These are phyloP conservation scores for Hyperoplus lanceolatus DNA, from an alignment of 2,797 vertebrate species.

Conservation along the genomic window DNA sequence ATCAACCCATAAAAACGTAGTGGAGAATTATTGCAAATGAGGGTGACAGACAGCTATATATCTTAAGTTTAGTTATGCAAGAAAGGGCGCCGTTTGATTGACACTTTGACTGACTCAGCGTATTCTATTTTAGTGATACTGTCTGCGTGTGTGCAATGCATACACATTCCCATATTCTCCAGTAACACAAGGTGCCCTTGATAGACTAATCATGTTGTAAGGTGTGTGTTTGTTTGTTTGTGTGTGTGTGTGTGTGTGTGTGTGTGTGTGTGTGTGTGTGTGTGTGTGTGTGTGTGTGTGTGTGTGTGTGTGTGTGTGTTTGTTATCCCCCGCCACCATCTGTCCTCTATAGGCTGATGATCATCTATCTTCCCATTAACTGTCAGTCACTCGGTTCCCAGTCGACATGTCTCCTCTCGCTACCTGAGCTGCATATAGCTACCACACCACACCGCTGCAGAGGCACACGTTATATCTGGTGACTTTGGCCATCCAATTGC, in stretches of 20 bases:
- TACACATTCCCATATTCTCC: constrained; percentile 35
- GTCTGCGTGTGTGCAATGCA: background rate
- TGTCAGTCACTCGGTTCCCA: constrained; percentile 65
- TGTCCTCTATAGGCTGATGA: constrained; percentile 67
- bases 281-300: constrained; percentile 15
- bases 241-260: constrained; percentile 7
- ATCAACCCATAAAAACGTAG: background rate
- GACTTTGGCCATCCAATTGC: background rate
- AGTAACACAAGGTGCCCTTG: constrained; percentile 70
- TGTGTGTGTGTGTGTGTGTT: constrained; percentile 17
- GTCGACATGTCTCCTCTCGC: constrained; percentile 46
- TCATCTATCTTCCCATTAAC: constrained; percentile 72
- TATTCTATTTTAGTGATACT: constrained; percentile 44
- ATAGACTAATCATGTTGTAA: constrained; percentile 48
- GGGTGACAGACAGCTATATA: background rate
- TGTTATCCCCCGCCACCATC: constrained; percentile 60
- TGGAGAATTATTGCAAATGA: background rate
- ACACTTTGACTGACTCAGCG: constrained; percentile 49
- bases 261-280: constrained; percentile 26
- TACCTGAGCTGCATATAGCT: constrained; percentile 42
- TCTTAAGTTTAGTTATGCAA: constrained; percentile 29
- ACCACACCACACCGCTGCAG: constrained; percentile 13
- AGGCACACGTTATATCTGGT: constrained; percentile 2
- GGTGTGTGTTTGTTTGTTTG: constrained; percentile 1
- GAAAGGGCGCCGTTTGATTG: constrained; percentile 35